A percentile compares a stretch with the other conserved stretches of the same genome.
Evolutionary conservation across 2,113 vertebrate species (phyloP).

Genomic region (Peromyscus polionotus): DNA sequence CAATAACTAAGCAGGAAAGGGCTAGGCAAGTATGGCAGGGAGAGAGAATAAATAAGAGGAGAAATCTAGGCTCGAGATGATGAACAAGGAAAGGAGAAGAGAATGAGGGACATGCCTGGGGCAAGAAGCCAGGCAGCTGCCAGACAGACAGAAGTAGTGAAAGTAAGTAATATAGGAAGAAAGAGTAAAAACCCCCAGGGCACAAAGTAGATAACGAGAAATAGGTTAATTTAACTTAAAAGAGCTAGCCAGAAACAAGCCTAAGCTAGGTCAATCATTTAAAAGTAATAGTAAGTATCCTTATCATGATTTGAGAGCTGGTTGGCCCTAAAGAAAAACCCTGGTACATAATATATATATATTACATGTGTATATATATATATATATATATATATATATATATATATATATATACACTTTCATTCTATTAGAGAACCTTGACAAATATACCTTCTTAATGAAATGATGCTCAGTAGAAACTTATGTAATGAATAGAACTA

Average conservation of each 20-base stretch:
- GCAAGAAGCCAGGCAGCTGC: neutral
- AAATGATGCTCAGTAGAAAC: neutral
- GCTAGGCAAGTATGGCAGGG: neutral
- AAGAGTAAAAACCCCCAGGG: neutral
- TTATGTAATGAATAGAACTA: neutral
- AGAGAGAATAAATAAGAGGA: too few relatives aligned
- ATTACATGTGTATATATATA: too few relatives aligned
- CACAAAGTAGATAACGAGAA: neutral
- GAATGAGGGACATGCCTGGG: neutral
- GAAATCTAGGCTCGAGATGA: neutral
- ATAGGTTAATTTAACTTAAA: neutral
- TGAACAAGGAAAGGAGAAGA: neutral
- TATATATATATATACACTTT: neutral
- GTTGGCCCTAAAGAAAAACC: neutral
- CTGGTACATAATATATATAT: neutral
- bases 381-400: too few relatives aligned
- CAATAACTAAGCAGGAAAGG: neutral
- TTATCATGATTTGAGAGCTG: neutral
- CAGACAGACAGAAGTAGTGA: neutral
- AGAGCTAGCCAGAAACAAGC: neutral
- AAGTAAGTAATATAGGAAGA: neutral
- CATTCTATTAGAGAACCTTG: neutral
- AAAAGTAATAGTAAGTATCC: neutral
- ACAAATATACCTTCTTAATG: neutral
- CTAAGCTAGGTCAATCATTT: neutral